Conservation (phyloP, 2,797 vertebrate species). For the Xenopus petersii region DNA sequence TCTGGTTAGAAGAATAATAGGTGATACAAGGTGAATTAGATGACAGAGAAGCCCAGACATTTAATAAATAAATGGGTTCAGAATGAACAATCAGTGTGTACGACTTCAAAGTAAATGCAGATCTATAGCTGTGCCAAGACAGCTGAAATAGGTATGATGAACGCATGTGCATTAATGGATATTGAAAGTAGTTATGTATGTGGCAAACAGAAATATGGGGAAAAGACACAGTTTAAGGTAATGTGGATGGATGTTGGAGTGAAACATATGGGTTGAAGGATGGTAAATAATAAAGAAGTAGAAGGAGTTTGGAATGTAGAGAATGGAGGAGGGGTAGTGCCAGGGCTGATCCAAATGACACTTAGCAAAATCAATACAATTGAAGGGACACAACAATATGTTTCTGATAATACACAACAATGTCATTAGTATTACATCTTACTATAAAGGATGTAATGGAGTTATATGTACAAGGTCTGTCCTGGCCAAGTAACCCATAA, state of each 20-base stretch:
- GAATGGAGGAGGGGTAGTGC: too few species aligned
- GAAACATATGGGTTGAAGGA: constrained; percentile 26
- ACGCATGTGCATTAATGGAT: constrained; percentile 42
- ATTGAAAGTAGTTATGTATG: constrained; percentile 42
- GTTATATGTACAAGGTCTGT: too few species aligned
- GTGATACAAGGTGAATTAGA: neutral
- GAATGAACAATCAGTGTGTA: constrained; percentile 13
- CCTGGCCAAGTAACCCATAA: too few species aligned
- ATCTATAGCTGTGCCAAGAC: constrained; percentile 21
- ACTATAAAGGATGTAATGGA: too few species aligned
- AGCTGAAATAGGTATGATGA: constrained; percentile 12
- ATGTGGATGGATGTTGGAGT: constrained; percentile 17
- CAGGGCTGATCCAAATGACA: too few species aligned
- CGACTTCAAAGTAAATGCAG: constrained; percentile 12
- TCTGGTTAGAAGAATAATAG: neutral
- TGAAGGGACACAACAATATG: too few species aligned
- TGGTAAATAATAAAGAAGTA: neutral
- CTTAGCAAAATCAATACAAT: too few species aligned
- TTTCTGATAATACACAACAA: too few species aligned
- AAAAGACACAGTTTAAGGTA: constrained; percentile 40
- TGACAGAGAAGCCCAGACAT: neutral
- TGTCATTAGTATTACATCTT: too few species aligned
- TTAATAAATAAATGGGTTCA: constrained; percentile 19
- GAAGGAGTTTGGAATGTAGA: constrained; percentile 11
- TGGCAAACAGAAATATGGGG: constrained; percentile 30